Percentiles rank a stretch among this genome's conserved stretches.
phyloP scores from a whole-genome alignment of 2,113 vertebrate genomes.

The Apodemus sylvaticus region DNA sequence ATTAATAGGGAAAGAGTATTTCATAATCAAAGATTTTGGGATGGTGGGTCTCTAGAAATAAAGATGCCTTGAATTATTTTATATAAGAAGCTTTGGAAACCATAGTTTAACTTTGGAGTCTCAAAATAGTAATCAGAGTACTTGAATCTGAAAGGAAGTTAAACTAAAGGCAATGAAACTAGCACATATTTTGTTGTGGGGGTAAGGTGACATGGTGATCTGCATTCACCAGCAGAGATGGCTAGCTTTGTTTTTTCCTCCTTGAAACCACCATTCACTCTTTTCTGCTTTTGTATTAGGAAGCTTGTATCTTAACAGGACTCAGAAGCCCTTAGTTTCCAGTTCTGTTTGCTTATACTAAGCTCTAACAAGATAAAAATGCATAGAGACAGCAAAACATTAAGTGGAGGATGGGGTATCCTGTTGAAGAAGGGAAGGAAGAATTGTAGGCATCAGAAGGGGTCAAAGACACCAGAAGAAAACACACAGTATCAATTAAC shows the following conservation, averaged over 20 bases:
- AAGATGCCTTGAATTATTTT: not conserved
- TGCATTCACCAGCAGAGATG: not conserved
- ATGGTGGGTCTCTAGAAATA: slow-evolving; percentile 31
- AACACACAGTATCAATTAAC: not conserved
- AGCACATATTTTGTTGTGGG: not conserved
- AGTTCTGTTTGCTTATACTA: not conserved
- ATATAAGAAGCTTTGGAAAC: not conserved
- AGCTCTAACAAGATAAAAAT: not conserved
- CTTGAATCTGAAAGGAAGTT: not conserved
- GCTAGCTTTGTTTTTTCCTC: not conserved
- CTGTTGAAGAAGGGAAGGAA: not conserved
- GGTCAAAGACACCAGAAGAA: not conserved
- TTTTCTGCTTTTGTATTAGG: not conserved
- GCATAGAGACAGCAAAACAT: not conserved
- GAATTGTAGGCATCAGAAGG: not conserved
- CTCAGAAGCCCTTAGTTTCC: not conserved
- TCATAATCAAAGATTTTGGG: not conserved
- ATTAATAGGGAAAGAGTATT: not conserved
- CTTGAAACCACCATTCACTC: not conserved
- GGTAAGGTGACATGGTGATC: not conserved
- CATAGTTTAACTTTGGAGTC: not conserved
- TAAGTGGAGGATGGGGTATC: not conserved
- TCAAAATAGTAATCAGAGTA: not conserved
- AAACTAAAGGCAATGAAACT: not conserved
- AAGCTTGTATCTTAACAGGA: not conserved